Conservation (phyloP, 64 coral and sea anemone species). For the Montipora capricornis region DNA sequence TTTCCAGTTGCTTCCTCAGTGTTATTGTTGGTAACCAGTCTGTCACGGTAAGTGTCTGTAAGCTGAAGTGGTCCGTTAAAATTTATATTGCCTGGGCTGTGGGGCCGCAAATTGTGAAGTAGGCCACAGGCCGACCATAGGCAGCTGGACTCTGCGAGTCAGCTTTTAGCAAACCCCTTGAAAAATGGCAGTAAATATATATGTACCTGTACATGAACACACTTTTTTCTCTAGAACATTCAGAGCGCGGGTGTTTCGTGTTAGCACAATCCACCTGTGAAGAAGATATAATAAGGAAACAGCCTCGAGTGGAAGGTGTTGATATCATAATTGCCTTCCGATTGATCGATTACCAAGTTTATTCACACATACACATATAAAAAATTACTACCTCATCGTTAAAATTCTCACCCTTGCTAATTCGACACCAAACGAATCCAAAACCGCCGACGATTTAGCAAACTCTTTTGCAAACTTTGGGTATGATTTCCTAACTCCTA, state of each 20-base stretch:
- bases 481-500: conserved; percentile 34
- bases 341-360: no score
- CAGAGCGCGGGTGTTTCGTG: background rate
- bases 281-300: background rate
- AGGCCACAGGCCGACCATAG: no score
- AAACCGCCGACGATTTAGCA: conserved; percentile 12
- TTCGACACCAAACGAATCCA: conserved; percentile 58
- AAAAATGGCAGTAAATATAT: background rate
- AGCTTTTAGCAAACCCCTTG: no score
- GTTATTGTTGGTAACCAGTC: no score
- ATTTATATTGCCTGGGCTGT: no score
- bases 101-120: no score
- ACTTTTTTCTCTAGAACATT: conserved; percentile 18
- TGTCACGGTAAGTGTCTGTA: no score
- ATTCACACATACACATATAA: background rate
- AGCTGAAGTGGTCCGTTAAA: no score
- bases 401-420: conserved; percentile 20
- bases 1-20: no score
- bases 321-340: no score
- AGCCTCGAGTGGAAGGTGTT: background rate
- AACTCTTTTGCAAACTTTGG: conserved; percentile 37
- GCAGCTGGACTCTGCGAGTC: no score
- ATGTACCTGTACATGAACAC: conserved; percentile 12
- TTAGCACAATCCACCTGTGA: conserved; percentile 27
- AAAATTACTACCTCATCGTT: background rate